Percentiles rank a stretch among this genome's conserved stretches.
phyloP scores from a whole-genome alignment of 2,797 vertebrate species.

The Psittacula echo region DNA sequence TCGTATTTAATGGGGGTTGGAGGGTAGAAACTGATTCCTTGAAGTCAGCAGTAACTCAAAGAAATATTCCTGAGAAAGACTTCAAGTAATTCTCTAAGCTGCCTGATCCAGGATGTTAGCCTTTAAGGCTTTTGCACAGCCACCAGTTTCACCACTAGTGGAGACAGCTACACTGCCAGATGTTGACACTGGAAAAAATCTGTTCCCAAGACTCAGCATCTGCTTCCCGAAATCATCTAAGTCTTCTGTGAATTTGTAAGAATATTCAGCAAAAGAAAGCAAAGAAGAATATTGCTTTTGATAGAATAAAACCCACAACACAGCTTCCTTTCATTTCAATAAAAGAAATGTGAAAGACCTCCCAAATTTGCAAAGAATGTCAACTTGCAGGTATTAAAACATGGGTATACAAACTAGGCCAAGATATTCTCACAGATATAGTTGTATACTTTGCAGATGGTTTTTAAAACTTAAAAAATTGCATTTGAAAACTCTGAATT shows the following conservation, averaged over 20 bases:
- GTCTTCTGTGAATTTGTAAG: constrained; percentile 14
- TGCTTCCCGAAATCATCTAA: constrained; percentile 33
- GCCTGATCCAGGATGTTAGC: constrained; percentile 48
- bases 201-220: constrained; percentile 46
- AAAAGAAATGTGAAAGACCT: neutral
- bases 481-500: neutral
- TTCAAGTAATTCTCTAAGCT: constrained; percentile 64
- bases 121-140: constrained; percentile 36
- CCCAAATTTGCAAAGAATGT: neutral
- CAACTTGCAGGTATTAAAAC: neutral
- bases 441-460: neutral
- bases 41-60: constrained; percentile 61
- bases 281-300: neutral
- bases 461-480: neutral
- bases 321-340: neutral
- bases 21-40: constrained; percentile 46
- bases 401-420: neutral
- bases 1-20: constrained; percentile 32
- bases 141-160: constrained; percentile 28
- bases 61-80: constrained; percentile 63
- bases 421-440: neutral
- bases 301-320: neutral
- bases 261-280: neutral
- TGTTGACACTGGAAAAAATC: constrained; percentile 43
- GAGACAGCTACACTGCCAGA: constrained; percentile 52